Percentiles rank a stretch among this genome's conserved stretches.
phyloP scores from a whole-genome alignment of 2,797 vertebrate genomes.

The Macroramphosus scolopax region DNA sequence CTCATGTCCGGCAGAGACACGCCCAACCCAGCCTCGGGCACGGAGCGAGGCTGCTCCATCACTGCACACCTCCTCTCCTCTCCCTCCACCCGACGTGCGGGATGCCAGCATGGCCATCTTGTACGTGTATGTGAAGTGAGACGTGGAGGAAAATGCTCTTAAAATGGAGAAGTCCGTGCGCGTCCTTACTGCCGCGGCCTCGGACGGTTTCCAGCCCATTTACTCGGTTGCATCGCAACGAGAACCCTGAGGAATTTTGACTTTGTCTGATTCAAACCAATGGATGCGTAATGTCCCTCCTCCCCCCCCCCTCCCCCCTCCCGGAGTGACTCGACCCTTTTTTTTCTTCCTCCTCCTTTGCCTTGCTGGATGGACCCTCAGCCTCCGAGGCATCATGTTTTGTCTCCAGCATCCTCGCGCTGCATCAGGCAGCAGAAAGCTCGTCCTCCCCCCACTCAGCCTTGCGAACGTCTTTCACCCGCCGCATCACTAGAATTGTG shows the following conservation, averaged over 20 bases:
- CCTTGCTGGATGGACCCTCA: conserved; percentile 75
- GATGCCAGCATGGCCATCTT: conserved; percentile 54
- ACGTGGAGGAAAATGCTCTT: conserved; percentile 36
- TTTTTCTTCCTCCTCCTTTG: conserved; percentile 53
- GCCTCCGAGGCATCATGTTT: conserved; percentile 81
- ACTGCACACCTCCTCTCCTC: not conserved
- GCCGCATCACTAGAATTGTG: conserved; percentile 59
- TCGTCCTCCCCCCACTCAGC: conserved; percentile 34
- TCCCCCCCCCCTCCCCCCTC: conserved; percentile 41
- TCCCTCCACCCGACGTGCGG: conserved; percentile 38
- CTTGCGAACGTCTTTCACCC: conserved; percentile 52
- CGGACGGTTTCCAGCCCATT: conserved; percentile 70
- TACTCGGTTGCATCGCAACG: conserved; percentile 69
- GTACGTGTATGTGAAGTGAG: conserved; percentile 28
- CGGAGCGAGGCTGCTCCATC: conserved; percentile 59
- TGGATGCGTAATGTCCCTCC: conserved; percentile 71
- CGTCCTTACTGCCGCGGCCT: conserved; percentile 52
- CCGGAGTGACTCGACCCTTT: conserved; percentile 82
- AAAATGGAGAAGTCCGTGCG: conserved; percentile 57
- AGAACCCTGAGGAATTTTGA: conserved; percentile 75
- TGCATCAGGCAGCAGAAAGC: conserved; percentile 60
- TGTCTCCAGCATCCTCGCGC: conserved; percentile 77
- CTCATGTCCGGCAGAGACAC: conserved; percentile 75
- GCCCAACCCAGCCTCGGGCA: conserved; percentile 73
- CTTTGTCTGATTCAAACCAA: conserved; percentile 75